These are phyloP conservation scores for Andrena minutula DNA, from an alignment of 2,888 invertebrate genomes.

Conservation along the genomic window DNA sequence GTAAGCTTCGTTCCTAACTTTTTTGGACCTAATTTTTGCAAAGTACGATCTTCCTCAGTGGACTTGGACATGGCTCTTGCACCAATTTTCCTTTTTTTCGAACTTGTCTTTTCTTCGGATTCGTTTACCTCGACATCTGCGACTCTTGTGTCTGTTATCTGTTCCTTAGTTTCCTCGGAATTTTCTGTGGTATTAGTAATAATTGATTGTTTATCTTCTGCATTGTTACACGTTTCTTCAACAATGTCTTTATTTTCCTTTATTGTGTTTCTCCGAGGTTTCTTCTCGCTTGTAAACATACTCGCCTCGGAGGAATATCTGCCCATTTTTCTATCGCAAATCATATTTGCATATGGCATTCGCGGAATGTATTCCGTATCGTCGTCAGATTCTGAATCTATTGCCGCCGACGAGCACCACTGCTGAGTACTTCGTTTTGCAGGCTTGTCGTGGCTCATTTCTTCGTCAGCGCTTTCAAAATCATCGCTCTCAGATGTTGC, in stretches of 20 bases:
- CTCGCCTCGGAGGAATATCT: constrained; percentile 13
- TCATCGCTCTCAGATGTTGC: constrained; percentile 91
- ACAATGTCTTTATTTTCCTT: constrained; percentile 21
- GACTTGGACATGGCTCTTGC: background rate
- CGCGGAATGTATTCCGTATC: constrained; percentile 78
- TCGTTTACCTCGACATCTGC: background rate
- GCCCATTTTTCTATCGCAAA: constrained; percentile 10
- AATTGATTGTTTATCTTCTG: constrained; percentile 8
- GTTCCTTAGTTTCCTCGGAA: background rate
- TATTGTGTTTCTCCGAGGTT: constrained; percentile 2
- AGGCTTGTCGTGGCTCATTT: constrained; percentile 81
- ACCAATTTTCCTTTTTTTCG: background rate
- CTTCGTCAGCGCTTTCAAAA: constrained; percentile 92
- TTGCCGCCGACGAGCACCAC: constrained; percentile 65
- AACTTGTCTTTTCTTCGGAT: background rate
- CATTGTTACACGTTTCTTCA: constrained; percentile 12
- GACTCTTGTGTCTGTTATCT: background rate
- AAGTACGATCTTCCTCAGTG: constrained; percentile 48
- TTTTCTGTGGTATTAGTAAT: constrained; percentile 11
- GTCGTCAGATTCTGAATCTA: constrained; percentile 82
- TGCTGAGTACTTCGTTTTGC: constrained; percentile 42
- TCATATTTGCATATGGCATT: constrained; percentile 15
- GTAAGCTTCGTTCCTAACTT: constrained; percentile 72
- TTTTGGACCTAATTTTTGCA: constrained; percentile 62
- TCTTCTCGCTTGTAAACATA: background rate